phyloP scores from a whole-genome alignment of 2,113 vertebrate species.

The Procavia capensis region DNA sequence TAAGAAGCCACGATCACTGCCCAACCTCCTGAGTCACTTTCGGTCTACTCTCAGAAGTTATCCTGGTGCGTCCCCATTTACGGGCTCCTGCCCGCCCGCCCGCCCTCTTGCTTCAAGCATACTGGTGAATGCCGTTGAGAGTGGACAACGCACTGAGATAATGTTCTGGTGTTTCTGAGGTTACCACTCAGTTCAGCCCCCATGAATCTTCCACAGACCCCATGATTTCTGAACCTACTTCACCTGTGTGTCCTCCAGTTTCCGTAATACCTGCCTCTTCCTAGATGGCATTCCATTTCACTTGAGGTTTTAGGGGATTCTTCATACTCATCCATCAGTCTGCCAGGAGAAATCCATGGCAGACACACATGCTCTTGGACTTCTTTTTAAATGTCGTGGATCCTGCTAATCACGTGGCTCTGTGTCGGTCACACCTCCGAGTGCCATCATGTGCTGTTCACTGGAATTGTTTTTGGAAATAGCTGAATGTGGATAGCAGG shows the following conservation, averaged over 20 bases:
- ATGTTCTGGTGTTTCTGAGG: conserved; percentile 48
- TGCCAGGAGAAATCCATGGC: conserved; percentile 33
- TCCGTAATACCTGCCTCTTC: conserved; percentile 56
- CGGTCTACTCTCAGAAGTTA: neutral
- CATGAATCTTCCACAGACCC: neutral
- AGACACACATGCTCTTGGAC: conserved; percentile 4
- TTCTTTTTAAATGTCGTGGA: conserved; percentile 27
- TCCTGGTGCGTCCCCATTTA: neutral
- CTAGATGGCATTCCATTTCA: conserved; percentile 70
- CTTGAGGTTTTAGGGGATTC: conserved; percentile 53
- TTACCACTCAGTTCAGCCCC: neutral
- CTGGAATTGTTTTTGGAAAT: conserved; percentile 51
- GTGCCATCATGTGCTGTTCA: conserved; percentile 58
- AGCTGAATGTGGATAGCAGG: conserved; percentile 71
- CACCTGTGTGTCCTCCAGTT: conserved; percentile 6
- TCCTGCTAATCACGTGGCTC: conserved; percentile 69
- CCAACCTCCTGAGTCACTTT: neutral
- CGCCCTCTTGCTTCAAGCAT: neutral
- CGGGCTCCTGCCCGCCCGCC: neutral
- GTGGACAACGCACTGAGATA: neutral
- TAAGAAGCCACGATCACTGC: neutral
- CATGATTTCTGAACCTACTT: neutral
- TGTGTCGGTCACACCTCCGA: conserved; percentile 57
- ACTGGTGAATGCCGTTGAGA: neutral
- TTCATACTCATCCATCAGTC: neutral